Conservation (phyloP, 64 coral and sea anemone species). For the Dendronephthya gigantea region DNA sequence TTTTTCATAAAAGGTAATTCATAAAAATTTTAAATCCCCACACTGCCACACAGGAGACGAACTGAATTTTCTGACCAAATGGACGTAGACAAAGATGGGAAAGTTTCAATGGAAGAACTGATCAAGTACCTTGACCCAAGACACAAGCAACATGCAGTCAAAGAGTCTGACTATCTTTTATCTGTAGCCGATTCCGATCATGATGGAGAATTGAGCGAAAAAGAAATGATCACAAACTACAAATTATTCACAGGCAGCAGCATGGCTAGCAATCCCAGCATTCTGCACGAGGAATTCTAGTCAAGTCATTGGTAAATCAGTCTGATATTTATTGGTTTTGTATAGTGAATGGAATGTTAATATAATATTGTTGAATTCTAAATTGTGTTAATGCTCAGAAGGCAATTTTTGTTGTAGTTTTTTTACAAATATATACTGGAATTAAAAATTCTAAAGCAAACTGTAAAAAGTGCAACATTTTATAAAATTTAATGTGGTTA, state of each 20-base stretch:
- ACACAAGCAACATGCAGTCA: slow-evolving; percentile 68
- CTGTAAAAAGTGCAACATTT: too few relatives aligned
- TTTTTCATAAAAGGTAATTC: background rate
- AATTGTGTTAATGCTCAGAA: too few relatives aligned
- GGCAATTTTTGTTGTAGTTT: too few relatives aligned
- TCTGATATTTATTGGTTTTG: too few relatives aligned
- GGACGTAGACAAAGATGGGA: slow-evolving; percentile 56
- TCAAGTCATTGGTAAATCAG: too few relatives aligned
- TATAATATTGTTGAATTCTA: too few relatives aligned
- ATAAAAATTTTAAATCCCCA: background rate
- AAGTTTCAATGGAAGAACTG: slow-evolving; percentile 53
- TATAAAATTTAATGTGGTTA: too few relatives aligned
- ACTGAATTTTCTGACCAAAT: slow-evolving; percentile 57
- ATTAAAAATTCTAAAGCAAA: too few relatives aligned
- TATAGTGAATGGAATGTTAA: too few relatives aligned
- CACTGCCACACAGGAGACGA: slow-evolving; percentile 53
- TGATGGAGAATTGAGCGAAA: slow-evolving; percentile 54
- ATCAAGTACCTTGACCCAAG: slow-evolving; percentile 57
- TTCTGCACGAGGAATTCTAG: slow-evolving; percentile 86
- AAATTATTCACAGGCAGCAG: slow-evolving; percentile 84
- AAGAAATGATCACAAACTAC: slow-evolving; percentile 79
- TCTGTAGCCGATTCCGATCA: slow-evolving; percentile 51
- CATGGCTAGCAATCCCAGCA: slow-evolving; percentile 50
- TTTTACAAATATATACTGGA: too few relatives aligned
- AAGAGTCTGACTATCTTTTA: slow-evolving; percentile 67